Percentiles rank a stretch among this genome's conserved stretches.
Conservation (phyloP, 2,797 vertebrate species). For the Buceros bicornis region DNA sequence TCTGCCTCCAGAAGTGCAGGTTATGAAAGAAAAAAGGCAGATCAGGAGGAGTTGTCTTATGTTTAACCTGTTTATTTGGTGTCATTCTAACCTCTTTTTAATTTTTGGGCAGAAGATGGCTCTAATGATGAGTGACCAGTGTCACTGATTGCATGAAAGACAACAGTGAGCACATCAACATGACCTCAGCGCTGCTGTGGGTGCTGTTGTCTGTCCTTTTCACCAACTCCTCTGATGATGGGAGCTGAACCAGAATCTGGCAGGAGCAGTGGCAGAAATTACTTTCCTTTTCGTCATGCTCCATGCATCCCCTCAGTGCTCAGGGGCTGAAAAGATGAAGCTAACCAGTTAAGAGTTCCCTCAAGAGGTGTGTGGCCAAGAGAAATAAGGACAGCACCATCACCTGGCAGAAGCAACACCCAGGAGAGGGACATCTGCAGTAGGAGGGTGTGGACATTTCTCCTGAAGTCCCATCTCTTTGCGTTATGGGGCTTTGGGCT, state of each 20-base stretch:
- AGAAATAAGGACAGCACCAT: too few relatives aligned
- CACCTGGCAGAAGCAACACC: too few relatives aligned
- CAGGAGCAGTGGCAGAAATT: neutral
- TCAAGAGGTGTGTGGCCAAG: too few relatives aligned
- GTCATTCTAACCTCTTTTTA: neutral
- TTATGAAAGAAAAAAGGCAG: neutral
- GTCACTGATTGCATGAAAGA: neutral
- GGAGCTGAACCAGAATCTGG: neutral
- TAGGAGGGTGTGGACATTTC: too few relatives aligned
- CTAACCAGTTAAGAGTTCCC: too few relatives aligned
- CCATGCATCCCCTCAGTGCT: too few relatives aligned
- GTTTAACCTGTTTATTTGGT: neutral
- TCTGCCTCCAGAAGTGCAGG: neutral
- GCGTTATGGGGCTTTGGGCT: too few relatives aligned
- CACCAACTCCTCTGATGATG: neutral
- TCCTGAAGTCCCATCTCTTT: too few relatives aligned
- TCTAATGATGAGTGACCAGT: neutral
- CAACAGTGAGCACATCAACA: accelerated
- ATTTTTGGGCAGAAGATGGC: neutral
- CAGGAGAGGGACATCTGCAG: too few relatives aligned
- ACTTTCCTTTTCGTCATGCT: too few relatives aligned
- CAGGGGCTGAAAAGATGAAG: too few relatives aligned
- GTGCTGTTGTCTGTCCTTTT: neutral
- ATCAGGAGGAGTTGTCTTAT: neutral
- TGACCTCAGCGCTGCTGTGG: neutral